These are phyloP conservation scores for Cossypha polioptera DNA, from an alignment of 2,797 vertebrate genomes.

Conservation along the genomic window DNA sequence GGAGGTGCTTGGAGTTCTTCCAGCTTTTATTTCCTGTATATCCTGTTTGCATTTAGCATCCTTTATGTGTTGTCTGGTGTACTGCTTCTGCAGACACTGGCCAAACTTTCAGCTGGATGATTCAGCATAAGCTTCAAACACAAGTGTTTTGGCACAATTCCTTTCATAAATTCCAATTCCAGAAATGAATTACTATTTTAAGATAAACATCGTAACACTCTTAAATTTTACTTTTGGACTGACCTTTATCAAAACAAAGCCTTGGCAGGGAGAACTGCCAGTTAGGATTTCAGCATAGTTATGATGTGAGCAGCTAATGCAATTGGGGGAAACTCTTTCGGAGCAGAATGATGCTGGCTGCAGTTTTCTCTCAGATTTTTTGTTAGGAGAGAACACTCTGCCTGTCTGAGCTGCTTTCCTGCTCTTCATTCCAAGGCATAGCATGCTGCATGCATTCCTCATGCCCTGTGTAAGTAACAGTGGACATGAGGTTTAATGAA, in stretches of 20 bases:
- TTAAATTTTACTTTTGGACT: not conserved
- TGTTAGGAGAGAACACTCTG: not conserved
- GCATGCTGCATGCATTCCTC: not conserved
- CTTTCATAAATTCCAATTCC: not conserved
- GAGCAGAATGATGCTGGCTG: not conserved
- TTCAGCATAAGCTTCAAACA: not conserved
- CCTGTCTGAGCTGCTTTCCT: not conserved
- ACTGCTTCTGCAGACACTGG: not conserved
- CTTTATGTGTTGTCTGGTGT: not conserved
- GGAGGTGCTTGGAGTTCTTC: not conserved
- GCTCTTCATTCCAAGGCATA: not conserved
- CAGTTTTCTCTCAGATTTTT: not conserved
- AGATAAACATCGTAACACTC: not conserved
- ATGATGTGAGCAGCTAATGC: not conserved
- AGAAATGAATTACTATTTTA: not conserved
- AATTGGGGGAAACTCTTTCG: not conserved
- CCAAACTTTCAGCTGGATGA: not conserved
- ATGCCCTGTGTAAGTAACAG: not conserved
- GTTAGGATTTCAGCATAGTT: not conserved
- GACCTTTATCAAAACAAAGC: not conserved
- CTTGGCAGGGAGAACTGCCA: not conserved
- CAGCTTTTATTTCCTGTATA: not conserved
- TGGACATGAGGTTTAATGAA: not conserved
- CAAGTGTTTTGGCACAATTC: not conserved
- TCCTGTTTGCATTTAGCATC: constrained; percentile 30